A percentile compares a stretch with the other conserved stretches of the same genome.
phyloP scores from a whole-genome alignment of 2,888 invertebrate genomes.

The Amphimallon solstitiale region DNA sequence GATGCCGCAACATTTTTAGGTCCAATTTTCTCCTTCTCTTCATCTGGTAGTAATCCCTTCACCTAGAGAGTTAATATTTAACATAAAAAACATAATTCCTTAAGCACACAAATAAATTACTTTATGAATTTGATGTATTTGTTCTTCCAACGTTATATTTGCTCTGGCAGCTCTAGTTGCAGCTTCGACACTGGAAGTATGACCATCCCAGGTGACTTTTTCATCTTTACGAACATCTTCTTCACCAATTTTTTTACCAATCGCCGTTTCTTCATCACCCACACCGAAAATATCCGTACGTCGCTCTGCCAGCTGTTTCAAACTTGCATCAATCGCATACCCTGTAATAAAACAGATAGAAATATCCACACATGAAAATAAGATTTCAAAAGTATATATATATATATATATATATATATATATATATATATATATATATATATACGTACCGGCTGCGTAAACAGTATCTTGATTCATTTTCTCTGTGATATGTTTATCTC shows the following conservation, averaged over 20 bases:
- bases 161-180: constrained; percentile 93
- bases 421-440: no score
- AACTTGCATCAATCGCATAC: constrained; percentile 93
- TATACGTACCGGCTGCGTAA: constrained; percentile 70
- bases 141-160: constrained; percentile 95
- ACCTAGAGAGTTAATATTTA: constrained; percentile 57
- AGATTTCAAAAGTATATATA: no score
- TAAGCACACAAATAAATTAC: constrained; percentile 54
- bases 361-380: no score
- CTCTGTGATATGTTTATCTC: constrained; percentile 93
- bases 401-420: no score
- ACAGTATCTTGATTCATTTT: constrained; percentile 92
- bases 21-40: constrained; percentile 97
- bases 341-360: constrained; percentile 62
- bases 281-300: constrained; percentile 99
- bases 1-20: constrained; percentile 77
- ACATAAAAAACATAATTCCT: constrained; percentile 3
- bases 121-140: constrained; percentile 97
- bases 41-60: constrained; percentile 92
- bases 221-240: constrained; percentile 85
- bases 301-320: constrained; percentile 95
- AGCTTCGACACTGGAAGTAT: constrained; percentile 96
- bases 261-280: constrained; percentile 98
- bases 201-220: constrained; percentile 98
- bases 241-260: constrained; percentile 97